Conservation (phyloP, 2,113 vertebrate species). For the Rafetus swinhoei region DNA sequence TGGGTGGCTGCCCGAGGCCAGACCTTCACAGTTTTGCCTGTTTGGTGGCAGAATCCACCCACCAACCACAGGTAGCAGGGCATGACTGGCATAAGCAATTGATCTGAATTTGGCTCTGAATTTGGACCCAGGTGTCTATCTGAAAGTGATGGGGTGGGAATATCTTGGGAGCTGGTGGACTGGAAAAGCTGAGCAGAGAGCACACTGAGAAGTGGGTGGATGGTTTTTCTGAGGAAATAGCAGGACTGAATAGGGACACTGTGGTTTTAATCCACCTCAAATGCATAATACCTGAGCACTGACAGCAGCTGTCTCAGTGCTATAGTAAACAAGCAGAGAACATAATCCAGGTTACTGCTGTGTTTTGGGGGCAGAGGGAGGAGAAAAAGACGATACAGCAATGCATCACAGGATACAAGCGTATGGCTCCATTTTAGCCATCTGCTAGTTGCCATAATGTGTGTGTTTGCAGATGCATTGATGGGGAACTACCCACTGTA, state of each 20-base stretch:
- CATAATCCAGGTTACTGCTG: background rate
- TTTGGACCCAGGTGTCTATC: background rate
- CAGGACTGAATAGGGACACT: rapidly evolving
- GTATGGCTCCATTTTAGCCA: background rate
- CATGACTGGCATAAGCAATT: no score
- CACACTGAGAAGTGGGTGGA: no score
- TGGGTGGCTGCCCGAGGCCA: background rate
- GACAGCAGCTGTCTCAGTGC: rapidly evolving
- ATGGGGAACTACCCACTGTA: slow-evolving; percentile 38
- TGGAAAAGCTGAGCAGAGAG: background rate
- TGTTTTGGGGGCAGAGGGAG: background rate
- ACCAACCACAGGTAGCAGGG: background rate
- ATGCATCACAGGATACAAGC: background rate
- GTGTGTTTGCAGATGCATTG: slow-evolving; percentile 37
- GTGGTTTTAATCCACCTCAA: background rate
- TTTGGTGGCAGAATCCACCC: background rate
- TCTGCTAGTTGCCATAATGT: slow-evolving; percentile 47
- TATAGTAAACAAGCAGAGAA: background rate
- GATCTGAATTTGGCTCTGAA: background rate
- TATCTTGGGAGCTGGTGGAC: background rate
- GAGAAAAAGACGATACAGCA: background rate
- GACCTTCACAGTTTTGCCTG: background rate
- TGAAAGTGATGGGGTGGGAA: background rate
- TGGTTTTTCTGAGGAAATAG: background rate
- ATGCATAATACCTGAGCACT: background rate